Evolutionary conservation across 2,113 vertebrate species (phyloP), one percentile per base, ranked within the genome.

Genomic region (Merops nubicus): DNA sequence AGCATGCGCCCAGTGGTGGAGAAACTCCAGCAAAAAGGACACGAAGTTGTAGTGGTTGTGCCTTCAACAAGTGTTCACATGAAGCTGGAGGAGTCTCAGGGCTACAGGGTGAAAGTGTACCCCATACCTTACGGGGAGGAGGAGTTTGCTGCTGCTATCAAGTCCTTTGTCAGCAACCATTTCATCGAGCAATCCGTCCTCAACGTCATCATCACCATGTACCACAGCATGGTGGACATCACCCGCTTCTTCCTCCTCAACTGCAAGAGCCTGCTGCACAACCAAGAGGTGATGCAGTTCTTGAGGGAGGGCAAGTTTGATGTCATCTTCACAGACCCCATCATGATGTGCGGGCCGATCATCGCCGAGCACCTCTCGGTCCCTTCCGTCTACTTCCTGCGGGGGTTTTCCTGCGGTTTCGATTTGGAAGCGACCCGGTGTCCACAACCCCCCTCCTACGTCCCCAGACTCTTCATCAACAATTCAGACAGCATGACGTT

Each of bases 401-500:
- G 95, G 2, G 88, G 74, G 8, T 15, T 99, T 62, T 98, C 98
- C 5, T 99, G 98, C 17, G 57, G 90, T 1, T 51, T 98, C n/a
- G 98, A 99, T n/a, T 21, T 5, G 5, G 93, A 91, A 56, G 98
- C 97, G 8, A 92, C 98, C 12, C 97, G 97, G 34, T 98, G 98
- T 34, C 99, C 99, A 6, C 59, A 91, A 6, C 98, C 99, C 64
- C 91, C 73, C 8, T 99, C 98, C 1, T 99, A 98, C 8, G 43
- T 99, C 34, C 99, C 99, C 3, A 87, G 72, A 7, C 5, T 70
- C 0, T 96, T 98, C 33, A 85, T 98, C 10, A 84, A 8, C 1
- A 94, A 97, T 91, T 96, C 97, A 11, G 95, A 98, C 62, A 74
- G 50, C 16, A 99, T 99, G 99, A 97, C 59, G 1, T 99, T 99